These are phyloP conservation scores for Muscicapa striata DNA, from an alignment of 2,797 vertebrate genomes.

Conservation along the genomic window DNA sequence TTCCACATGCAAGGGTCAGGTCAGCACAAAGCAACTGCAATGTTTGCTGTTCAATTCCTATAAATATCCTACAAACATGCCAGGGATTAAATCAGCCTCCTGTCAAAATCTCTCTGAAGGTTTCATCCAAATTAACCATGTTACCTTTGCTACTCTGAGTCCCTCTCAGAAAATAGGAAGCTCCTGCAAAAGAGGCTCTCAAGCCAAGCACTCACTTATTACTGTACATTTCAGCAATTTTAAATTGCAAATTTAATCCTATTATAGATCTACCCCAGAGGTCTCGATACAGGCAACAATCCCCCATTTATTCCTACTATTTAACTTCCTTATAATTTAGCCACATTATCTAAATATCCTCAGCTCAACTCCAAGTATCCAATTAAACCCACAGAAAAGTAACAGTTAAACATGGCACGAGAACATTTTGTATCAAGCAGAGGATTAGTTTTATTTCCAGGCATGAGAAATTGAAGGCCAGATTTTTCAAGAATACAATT, in stretches of 20 bases:
- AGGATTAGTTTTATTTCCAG: constrained; percentile 76
- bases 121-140: neutral
- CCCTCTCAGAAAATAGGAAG: neutral
- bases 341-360: neutral
- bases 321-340: neutral
- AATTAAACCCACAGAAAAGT: neutral
- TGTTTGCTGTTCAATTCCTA: neutral
- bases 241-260: neutral
- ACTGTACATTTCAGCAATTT: neutral
- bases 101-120: neutral
- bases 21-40: neutral
- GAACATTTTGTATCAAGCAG: constrained; percentile 54
- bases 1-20: neutral
- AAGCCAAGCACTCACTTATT: neutral
- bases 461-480: constrained; percentile 57
- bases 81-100: neutral
- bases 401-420: neutral
- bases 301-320: neutral
- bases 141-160: neutral
- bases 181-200: neutral
- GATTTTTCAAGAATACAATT: constrained; percentile 57
- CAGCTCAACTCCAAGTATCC: neutral
- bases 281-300: neutral
- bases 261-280: neutral
- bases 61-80: neutral